A percentile compares a stretch with the other conserved stretches of the same genome.
These are phyloP conservation scores for Lota lota DNA, from an alignment of 2,113 vertebrate species.

Conservation along the genomic window DNA sequence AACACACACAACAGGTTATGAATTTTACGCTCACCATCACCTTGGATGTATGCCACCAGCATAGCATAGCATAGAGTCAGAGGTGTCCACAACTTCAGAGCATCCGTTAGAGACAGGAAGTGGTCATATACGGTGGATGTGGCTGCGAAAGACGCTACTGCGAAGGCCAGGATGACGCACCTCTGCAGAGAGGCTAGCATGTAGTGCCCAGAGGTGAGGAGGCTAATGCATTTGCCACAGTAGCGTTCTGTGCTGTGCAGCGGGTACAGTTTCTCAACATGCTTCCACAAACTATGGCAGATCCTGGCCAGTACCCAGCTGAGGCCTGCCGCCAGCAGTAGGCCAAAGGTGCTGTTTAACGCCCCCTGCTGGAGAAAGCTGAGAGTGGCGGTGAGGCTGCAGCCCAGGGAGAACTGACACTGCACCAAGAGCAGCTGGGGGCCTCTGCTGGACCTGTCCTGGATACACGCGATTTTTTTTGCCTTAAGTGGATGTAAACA, in stretches of 20 bases:
- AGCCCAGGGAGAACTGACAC: conserved; percentile 86
- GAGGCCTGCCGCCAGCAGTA: conserved; percentile 76
- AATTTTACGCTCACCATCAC: conserved; percentile 54
- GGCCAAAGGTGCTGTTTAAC: conserved; percentile 72
- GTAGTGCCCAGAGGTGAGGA: conserved; percentile 65
- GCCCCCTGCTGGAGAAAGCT: conserved; percentile 85
- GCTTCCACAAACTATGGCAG: conserved; percentile 57
- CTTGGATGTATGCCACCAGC: conserved; percentile 83
- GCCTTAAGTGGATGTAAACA: no score
- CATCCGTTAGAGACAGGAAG: conserved; percentile 80
- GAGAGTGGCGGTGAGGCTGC: conserved; percentile 77
- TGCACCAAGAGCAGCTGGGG: conserved; percentile 69
- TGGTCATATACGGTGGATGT: conserved; percentile 78
- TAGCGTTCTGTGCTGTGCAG: conserved; percentile 76
- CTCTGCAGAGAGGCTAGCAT: conserved; percentile 73
- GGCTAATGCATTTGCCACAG: conserved; percentile 83
- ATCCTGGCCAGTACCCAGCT: conserved; percentile 64
- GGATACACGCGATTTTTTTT: conserved; percentile 9
- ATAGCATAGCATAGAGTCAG: conserved; percentile 86
- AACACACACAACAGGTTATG: neutral
- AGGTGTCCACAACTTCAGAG: conserved; percentile 83
- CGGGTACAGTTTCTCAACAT: conserved; percentile 73
- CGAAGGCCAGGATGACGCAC: conserved; percentile 70
- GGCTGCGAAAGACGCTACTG: conserved; percentile 70
- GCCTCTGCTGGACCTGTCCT: conserved; percentile 50